A percentile compares a stretch with the other conserved stretches of the same genome.
Conservation (phyloP, 2,797 vertebrate species). For the Microhierax caerulescens region DNA sequence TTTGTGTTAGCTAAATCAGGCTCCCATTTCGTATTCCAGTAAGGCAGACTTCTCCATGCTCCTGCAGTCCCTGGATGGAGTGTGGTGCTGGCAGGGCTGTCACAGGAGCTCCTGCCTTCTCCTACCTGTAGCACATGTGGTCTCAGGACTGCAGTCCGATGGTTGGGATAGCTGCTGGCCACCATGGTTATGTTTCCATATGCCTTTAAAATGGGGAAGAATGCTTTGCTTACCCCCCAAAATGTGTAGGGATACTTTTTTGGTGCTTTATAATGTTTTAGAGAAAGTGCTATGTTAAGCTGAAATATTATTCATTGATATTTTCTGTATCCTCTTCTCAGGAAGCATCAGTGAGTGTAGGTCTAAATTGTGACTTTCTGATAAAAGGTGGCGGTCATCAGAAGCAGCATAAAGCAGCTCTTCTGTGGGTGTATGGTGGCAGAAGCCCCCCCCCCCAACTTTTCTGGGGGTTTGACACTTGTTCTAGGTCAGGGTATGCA, state of each 20-base stretch:
- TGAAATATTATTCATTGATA: not conserved
- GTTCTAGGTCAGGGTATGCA: not conserved
- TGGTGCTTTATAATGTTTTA: not conserved
- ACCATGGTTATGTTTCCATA: fast-evolving
- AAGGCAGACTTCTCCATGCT: not conserved
- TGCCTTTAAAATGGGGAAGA: not conserved
- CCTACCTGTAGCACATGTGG: not conserved
- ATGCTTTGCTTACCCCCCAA: not conserved
- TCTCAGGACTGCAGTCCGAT: fast-evolving
- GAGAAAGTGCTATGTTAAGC: not conserved
- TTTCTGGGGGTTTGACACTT: not conserved
- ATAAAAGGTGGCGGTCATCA: not conserved
- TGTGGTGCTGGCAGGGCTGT: not conserved
- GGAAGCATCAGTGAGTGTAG: not conserved
- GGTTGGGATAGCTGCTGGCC: not conserved
- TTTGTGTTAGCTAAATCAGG: not conserved
- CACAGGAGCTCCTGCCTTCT: not conserved
- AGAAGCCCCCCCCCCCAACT: not conserved
- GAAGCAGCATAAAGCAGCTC: not conserved
- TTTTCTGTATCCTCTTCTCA: not conserved
- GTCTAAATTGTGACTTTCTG: not conserved
- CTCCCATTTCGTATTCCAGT: not conserved
- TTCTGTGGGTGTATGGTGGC: not conserved
- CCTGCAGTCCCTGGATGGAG: not conserved
- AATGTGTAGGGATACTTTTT: not conserved